phyloP scores from a whole-genome alignment of 2,113 vertebrate species.

The Oreochromis spilurus region DNA sequence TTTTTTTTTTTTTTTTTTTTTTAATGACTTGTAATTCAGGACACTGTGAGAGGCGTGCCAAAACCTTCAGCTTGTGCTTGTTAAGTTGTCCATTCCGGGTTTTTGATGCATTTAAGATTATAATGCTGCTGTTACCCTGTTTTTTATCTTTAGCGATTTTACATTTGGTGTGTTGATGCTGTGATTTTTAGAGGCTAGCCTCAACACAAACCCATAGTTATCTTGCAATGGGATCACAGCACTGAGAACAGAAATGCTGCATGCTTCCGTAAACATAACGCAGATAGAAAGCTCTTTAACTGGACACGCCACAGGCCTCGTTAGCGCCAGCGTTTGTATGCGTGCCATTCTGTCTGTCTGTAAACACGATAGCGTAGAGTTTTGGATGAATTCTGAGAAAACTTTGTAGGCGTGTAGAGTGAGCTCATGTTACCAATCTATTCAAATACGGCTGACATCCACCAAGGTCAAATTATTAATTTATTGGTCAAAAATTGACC shows the following conservation, averaged over 20 bases:
- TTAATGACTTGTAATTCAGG: neutral
- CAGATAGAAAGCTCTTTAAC: neutral
- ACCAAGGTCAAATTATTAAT: accelerated
- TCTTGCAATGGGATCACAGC: neutral
- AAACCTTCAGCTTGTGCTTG: neutral
- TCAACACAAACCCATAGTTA: neutral
- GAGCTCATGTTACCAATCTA: neutral
- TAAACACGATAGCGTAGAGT: neutral
- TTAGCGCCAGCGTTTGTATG: neutral
- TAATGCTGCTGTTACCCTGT: neutral
- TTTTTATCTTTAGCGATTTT: neutral
- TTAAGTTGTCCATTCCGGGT: neutral
- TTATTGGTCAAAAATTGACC: accelerated
- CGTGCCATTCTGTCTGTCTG: neutral
- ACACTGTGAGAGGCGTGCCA: neutral
- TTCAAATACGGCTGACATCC: neutral
- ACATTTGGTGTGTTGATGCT: neutral
- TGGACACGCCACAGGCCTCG: neutral
- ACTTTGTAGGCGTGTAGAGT: neutral
- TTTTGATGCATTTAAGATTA: neutral
- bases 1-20: neutral
- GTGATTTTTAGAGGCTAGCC: neutral
- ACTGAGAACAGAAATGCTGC: neutral
- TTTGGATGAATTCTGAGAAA: neutral
- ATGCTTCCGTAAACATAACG: neutral